Evolutionary conservation across 2,113 vertebrate genomes (phyloP), one percentile per base, ranked within the genome.

Genomic region (Cryptoleucopteryx plumbea): DNA sequence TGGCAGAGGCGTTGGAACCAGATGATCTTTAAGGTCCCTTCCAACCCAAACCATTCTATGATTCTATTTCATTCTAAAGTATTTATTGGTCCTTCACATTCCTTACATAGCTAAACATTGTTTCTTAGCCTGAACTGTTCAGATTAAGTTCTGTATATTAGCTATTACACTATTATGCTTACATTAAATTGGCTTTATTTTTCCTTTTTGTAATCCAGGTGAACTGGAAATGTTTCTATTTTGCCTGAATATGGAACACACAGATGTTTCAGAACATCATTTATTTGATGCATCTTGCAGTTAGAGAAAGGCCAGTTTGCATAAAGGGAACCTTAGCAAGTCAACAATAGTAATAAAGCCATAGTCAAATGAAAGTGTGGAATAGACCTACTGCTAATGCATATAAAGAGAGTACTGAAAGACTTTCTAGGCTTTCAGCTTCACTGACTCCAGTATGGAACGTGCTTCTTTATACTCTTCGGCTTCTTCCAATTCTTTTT

Each of bases 401-500:
- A n/a, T n/a, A n/a, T n/a, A n/a, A n/a, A 36, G 92, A 78, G 47
- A 96, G 84, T 93, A 93, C 38, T 91, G 94, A 81, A 92, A 96
- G 97, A 96, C 58, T 81, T 82, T 91, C 99, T 98, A 99, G 94
- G 98, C 99, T 97, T 99, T 98, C 97, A 99, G 98, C 97, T 99
- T 99, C 96, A 99, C 98, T 48, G 99, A 99, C 79, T 99, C 99
- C 97, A 99, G 97, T 61, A 99, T 78, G 90, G 94, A 97, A 96
- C 97, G 98, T 67, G 99, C 99, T 94, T 99, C 99, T 97, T 99
- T 99, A 97, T 98, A 99, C 95, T 99, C 99, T 87, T 99, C 98
- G 5, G 98, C 85, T 96, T 99, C 99, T 89, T 98, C 98, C 98
- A 99, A 98, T 26, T 99, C 99, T 94, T 98, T 99, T 95, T 99